Conservation (phyloP, 2,113 vertebrate genomes). For the Thalassarche chlororhynchos region DNA sequence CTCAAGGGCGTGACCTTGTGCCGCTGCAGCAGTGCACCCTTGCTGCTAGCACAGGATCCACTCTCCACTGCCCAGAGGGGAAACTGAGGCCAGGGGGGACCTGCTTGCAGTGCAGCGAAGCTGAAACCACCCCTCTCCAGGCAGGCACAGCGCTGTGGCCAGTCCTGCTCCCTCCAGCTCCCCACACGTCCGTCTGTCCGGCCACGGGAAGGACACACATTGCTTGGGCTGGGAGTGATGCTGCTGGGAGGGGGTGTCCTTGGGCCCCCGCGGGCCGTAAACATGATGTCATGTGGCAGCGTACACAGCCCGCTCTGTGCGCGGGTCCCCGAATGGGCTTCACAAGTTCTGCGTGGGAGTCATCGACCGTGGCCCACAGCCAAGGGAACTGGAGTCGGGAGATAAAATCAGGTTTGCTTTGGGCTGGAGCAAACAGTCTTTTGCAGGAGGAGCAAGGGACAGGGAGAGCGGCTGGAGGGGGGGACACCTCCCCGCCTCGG, state of each 20-base stretch:
- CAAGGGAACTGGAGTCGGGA: constrained; percentile 59
- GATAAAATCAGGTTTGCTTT: constrained; percentile 74
- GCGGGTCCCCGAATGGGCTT: constrained; percentile 23
- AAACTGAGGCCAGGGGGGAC: not conserved
- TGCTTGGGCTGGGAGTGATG: not conserved
- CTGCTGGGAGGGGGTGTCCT: constrained; percentile 17
- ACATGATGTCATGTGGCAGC: constrained; percentile 54
- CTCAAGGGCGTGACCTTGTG: not conserved
- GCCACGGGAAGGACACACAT: not conserved
- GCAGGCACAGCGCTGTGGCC: not conserved
- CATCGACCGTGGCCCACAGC: constrained; percentile 37
- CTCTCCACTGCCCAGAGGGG: not conserved
- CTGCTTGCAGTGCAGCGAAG: not conserved
- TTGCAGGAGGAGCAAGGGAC: not conserved
- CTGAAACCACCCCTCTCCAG: not conserved
- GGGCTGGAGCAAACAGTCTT: constrained; percentile 55
- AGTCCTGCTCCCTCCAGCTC: not conserved
- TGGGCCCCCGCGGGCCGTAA: constrained; percentile 18
- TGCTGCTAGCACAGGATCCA: not conserved
- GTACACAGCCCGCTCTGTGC: constrained; percentile 41
- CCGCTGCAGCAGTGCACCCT: not conserved
- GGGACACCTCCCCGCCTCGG: rapidly evolving
- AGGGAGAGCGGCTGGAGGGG: not conserved
- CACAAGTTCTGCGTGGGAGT: constrained; percentile 66
- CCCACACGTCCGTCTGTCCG: rapidly evolving